phyloP scores from a whole-genome alignment of 2,888 invertebrate species.

The Campoletis raptor region DNA sequence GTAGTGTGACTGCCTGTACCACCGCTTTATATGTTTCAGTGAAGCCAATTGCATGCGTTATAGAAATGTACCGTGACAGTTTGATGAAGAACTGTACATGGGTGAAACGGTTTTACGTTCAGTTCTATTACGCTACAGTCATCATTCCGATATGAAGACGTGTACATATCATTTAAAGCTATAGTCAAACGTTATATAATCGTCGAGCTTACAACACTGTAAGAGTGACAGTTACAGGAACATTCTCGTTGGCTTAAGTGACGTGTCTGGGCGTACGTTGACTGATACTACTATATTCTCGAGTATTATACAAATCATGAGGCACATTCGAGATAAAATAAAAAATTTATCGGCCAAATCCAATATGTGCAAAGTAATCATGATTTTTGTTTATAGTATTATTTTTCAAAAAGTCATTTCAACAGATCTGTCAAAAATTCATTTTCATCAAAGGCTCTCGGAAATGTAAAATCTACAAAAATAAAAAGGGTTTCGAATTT shows the following conservation, averaged over 20 bases:
- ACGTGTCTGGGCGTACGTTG: slow-evolving; percentile 23
- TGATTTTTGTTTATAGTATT: too few species aligned
- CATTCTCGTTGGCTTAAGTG: not conserved
- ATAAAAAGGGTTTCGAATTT: not conserved
- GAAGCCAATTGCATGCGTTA: slow-evolving; percentile 21
- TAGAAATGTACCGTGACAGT: slow-evolving; percentile 24
- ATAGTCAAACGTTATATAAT: not conserved
- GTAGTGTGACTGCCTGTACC: not conserved
- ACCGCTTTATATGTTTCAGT: slow-evolving; percentile 9
- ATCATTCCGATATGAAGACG: not conserved
- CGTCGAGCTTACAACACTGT: not conserved
- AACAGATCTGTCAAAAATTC: too few species aligned
- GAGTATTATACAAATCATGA: not conserved
- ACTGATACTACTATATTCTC: slow-evolving; percentile 19
- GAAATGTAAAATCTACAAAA: too few species aligned
- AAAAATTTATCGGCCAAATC: not conserved
- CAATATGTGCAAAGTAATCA: too few species aligned
- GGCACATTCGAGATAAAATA: not conserved
- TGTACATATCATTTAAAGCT: not conserved
- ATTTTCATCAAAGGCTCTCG: too few species aligned
- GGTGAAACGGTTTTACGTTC: slow-evolving; percentile 36
- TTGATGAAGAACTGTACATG: slow-evolving; percentile 29
- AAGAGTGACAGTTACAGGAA: slow-evolving; percentile 4
- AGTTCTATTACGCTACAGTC: slow-evolving; percentile 9
- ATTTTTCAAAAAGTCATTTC: too few species aligned